Evolutionary conservation across 2,797 vertebrate genomes (phyloP).

Genomic region (Cirrhinus molitorella): DNA sequence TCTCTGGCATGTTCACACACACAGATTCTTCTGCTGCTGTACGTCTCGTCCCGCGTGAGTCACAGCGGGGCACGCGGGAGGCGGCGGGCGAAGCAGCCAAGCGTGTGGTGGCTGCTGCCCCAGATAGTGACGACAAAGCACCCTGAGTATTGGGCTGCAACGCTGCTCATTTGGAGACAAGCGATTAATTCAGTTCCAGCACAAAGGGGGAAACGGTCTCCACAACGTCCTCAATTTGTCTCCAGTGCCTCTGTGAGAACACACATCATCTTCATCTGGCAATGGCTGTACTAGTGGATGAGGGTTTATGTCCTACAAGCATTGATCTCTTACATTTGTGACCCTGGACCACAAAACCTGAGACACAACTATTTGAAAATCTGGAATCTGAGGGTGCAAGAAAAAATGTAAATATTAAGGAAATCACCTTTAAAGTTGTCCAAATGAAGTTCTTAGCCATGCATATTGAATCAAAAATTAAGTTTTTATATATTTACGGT

Average conservation of each 20-base stretch:
- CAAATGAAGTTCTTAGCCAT: too few relatives aligned
- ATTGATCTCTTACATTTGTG: not conserved
- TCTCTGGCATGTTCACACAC: slow-evolving; percentile 40
- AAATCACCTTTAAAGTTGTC: too few relatives aligned
- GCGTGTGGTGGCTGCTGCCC: slow-evolving; percentile 57
- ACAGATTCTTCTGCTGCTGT: slow-evolving; percentile 23
- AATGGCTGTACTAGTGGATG: not conserved
- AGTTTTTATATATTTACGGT: too few relatives aligned
- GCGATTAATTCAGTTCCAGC: slow-evolving; percentile 46
- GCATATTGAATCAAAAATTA: too few relatives aligned
- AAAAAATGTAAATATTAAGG: too few relatives aligned
- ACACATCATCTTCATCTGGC: slow-evolving; percentile 13
- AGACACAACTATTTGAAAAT: too few relatives aligned
- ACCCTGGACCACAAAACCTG: too few relatives aligned
- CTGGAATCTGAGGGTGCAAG: too few relatives aligned
- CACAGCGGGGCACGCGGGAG: slow-evolving; percentile 39
- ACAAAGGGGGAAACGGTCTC: slow-evolving; percentile 48
- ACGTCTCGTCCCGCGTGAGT: slow-evolving; percentile 32
- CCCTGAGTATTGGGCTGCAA: slow-evolving; percentile 36
- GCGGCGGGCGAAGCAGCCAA: slow-evolving; percentile 49
- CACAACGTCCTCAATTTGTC: slow-evolving; percentile 10
- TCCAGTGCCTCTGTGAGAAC: slow-evolving; percentile 26
- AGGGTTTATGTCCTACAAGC: not conserved
- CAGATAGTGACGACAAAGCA: slow-evolving; percentile 56
- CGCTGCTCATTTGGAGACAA: slow-evolving; percentile 44